phyloP scores from a whole-genome alignment of 2,797 vertebrate species.

The Cuculus canorus region DNA sequence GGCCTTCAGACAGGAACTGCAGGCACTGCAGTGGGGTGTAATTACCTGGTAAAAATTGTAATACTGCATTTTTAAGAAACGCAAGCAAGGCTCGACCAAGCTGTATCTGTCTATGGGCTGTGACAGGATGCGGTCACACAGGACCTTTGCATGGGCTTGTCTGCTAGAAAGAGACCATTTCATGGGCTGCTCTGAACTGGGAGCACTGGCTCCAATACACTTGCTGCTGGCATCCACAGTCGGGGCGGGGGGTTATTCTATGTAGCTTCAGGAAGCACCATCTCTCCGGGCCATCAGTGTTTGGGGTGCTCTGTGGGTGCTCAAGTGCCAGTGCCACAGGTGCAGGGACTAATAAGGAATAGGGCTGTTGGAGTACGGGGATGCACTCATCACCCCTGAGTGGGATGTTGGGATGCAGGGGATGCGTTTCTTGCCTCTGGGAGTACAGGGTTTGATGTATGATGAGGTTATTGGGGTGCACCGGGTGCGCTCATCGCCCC shows the following conservation, averaged over 20 bases:
- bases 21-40: accelerated
- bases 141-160: background rate
- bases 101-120: accelerated
- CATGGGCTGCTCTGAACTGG: background rate
- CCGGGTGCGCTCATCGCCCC: no score
- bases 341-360: accelerated
- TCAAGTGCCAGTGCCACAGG: background rate
- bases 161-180: accelerated
- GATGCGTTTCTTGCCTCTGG: no score
- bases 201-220: accelerated
- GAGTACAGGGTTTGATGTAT: no score
- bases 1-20: background rate
- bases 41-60: background rate
- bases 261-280: accelerated
- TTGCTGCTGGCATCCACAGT: background rate
- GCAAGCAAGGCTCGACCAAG: accelerated
- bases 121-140: accelerated
- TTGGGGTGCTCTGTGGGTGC: background rate
- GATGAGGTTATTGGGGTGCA: no score
- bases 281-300: background rate
- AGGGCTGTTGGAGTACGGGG: background rate
- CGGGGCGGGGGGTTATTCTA: background rate
- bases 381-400: background rate
- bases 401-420: no score
- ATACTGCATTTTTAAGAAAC: accelerated